These are phyloP conservation scores for Amaurobius ferox DNA, from an alignment of 2,888 invertebrate species.

Conservation along the genomic window DNA sequence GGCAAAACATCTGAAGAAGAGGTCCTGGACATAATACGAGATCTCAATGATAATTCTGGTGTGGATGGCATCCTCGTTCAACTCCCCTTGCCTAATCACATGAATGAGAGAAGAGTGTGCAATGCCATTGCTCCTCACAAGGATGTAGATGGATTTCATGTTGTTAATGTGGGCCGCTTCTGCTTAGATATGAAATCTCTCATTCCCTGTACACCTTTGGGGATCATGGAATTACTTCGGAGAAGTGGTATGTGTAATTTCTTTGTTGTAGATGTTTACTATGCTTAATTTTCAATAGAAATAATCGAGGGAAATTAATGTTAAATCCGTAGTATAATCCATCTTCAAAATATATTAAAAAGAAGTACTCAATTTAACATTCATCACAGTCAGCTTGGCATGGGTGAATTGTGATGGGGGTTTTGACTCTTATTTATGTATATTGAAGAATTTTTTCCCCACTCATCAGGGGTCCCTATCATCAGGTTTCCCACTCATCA, in stretches of 20 bases:
- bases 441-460: no score
- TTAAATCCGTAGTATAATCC: no score
- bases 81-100: slow-evolving; percentile 85
- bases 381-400: no score
- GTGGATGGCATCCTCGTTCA: slow-evolving; percentile 88
- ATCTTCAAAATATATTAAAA: no score
- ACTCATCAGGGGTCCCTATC: no score
- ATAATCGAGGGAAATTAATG: no score
- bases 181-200: slow-evolving; percentile 79
- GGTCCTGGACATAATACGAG: slow-evolving; percentile 61
- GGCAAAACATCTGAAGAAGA: slow-evolving; percentile 56
- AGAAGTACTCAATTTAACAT: no score
- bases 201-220: slow-evolving; percentile 88
- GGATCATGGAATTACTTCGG: slow-evolving; percentile 84
- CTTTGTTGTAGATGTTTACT: no score
- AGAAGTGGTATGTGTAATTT: slow-evolving; percentile 80
- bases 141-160: slow-evolving; percentile 95
- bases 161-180: slow-evolving; percentile 86
- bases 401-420: no score
- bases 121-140: slow-evolving; percentile 88
- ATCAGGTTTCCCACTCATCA: no score
- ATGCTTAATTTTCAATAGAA: no score
- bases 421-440: no score
- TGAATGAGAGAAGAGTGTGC: slow-evolving; percentile 81
- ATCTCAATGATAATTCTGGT: slow-evolving; percentile 55